These are phyloP conservation scores for Sialia sialis DNA, from an alignment of 2,113 vertebrate species.

Conservation along the genomic window DNA sequence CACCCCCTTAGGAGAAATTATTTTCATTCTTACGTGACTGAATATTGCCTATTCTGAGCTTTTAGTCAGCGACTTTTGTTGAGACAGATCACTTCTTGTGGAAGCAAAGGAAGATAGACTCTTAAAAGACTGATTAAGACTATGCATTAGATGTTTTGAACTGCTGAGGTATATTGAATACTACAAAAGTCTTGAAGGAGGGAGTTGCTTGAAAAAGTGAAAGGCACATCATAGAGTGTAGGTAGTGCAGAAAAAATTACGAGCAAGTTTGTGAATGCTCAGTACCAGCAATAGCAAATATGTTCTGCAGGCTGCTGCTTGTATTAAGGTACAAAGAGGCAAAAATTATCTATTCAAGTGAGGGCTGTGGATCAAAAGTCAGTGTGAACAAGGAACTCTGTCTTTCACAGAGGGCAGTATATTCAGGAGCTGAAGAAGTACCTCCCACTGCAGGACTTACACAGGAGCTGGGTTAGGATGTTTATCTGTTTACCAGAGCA, in stretches of 20 bases:
- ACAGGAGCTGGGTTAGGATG: neutral
- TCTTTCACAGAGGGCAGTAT: neutral
- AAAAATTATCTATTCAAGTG: neutral
- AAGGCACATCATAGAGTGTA: neutral
- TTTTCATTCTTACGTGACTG: neutral
- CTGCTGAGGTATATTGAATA: neutral
- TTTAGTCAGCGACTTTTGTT: neutral
- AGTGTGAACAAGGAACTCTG: neutral
- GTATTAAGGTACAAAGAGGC: neutral
- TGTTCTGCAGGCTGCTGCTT: neutral
- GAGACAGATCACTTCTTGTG: neutral
- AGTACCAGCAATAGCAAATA: neutral
- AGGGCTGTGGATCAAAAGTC: neutral
- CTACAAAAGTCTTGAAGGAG: neutral
- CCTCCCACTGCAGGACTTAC: neutral
- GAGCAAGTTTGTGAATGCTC: neutral
- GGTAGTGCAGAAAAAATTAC: neutral
- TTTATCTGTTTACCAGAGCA: neutral
- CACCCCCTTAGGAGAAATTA: neutral
- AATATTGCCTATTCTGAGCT: neutral
- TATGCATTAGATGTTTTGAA: neutral
- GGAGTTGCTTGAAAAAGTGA: neutral
- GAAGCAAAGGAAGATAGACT: neutral
- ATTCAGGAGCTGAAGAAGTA: neutral
- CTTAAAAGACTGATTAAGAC: neutral